Evolutionary conservation across 2,888 invertebrate species (phyloP).

Genomic region (Heliconius cydno): DNA sequence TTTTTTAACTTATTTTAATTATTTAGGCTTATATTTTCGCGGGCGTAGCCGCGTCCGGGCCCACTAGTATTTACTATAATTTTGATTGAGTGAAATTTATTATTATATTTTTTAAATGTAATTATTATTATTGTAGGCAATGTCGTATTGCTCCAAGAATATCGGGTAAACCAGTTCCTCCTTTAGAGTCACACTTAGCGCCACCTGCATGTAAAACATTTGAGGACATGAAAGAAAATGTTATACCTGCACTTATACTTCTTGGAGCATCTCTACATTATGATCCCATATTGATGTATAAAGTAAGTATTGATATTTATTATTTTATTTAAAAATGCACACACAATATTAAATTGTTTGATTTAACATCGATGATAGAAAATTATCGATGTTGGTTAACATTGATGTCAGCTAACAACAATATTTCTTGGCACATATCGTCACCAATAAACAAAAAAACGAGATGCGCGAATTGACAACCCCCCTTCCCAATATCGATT

Average conservation of each 20-base stretch:
- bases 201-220: slow-evolving; percentile 87
- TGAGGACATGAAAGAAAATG: slow-evolving; percentile 87
- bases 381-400: no score
- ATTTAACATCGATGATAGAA: no score
- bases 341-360: background rate
- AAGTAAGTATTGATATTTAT: slow-evolving; percentile 70
- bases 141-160: slow-evolving; percentile 89
- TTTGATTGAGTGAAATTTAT: background rate
- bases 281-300: slow-evolving; percentile 95
- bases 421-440: no score
- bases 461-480: no score
- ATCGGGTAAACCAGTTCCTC: slow-evolving; percentile 82
- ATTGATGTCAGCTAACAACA: no score
- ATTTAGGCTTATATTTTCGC: no score
- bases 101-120: background rate
- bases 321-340: background rate
- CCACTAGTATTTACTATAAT: background rate
- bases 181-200: slow-evolving; percentile 83
- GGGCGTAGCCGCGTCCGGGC: no score
- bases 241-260: slow-evolving; percentile 92
- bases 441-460: no score
- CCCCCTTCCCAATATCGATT: no score
- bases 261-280: slow-evolving; percentile 94
- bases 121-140: slow-evolving; percentile 79
- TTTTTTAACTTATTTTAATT: no score